Conservation (phyloP, 2,888 invertebrate species). For the Philhelius pedissequus region DNA sequence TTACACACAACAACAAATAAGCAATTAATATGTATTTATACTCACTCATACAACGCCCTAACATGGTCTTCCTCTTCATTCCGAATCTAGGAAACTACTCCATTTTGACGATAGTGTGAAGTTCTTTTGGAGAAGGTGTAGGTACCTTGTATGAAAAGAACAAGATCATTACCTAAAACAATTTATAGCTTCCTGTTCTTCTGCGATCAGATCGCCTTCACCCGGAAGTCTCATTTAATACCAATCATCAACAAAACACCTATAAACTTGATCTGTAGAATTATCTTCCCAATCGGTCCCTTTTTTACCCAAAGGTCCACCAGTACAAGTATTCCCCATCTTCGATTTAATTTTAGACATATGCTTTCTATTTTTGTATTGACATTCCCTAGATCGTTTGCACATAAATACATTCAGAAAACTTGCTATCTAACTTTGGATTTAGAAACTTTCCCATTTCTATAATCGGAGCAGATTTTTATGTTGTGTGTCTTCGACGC, state of each 20-base stretch:
- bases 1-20: neutral
- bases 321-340: no score
- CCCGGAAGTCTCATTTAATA: slow-evolving; percentile 33
- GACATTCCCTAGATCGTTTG: slow-evolving; percentile 31
- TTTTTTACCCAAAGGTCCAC: slow-evolving; percentile 40
- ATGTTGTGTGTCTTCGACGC: no score
- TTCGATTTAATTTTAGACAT: slow-evolving; percentile 11
- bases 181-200: slow-evolving; percentile 42
- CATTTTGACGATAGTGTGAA: neutral
- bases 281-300: slow-evolving; percentile 2
- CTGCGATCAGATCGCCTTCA: neutral
- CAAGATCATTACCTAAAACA: neutral
- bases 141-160: neutral
- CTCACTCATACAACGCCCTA: neutral
- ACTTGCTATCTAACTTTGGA: slow-evolving; percentile 44
- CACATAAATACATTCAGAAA: slow-evolving; percentile 16
- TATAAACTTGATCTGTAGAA: slow-evolving; percentile 41
- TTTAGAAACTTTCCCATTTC: neutral
- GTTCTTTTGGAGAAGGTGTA: neutral
- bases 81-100: neutral
- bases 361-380: slow-evolving; percentile 44
- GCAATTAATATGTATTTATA: neutral
- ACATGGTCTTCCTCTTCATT: neutral
- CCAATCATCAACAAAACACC: neutral
- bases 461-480: slow-evolving; percentile 18